Percentiles rank a stretch among this genome's conserved stretches.
These are phyloP conservation scores for Pangasius macronema DNA, from an alignment of 2,797 vertebrate genomes.

Conservation along the genomic window DNA sequence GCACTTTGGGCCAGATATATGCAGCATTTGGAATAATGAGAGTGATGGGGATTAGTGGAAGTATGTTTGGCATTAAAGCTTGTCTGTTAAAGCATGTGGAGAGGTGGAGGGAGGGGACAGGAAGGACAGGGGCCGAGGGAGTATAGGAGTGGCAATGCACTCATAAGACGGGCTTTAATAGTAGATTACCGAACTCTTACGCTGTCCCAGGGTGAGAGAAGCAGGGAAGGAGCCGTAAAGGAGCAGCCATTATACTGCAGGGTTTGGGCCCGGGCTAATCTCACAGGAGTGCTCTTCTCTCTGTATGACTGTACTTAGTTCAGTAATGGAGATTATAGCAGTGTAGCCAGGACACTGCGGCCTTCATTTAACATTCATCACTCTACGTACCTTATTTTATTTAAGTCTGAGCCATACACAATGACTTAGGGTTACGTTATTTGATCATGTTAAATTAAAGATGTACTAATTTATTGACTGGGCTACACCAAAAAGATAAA, in stretches of 20 bases:
- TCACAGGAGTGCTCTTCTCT: constrained; percentile 21
- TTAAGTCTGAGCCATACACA: not conserved
- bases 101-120: not conserved
- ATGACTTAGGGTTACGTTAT: not conserved
- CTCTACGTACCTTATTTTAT: not conserved
- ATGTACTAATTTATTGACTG: not conserved
- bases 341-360: not conserved
- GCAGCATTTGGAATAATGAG: constrained; percentile 10
- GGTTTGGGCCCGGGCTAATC: constrained; percentile 25
- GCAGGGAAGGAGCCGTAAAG: constrained; percentile 11
- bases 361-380: constrained; percentile 4
- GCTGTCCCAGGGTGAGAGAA: constrained; percentile 2
- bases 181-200: constrained; percentile 18
- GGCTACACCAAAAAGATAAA: not conserved
- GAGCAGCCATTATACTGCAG: constrained; percentile 25
- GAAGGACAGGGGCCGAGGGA: not conserved
- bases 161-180: constrained; percentile 34
- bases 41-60: not conserved
- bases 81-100: constrained; percentile 21
- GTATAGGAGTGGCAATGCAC: not conserved
- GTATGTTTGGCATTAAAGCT: constrained; percentile 15
- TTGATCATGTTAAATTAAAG: not conserved
- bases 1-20: not conserved
- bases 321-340: constrained; percentile 39
- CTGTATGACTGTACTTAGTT: constrained; percentile 20